Base-by-base conservation (phyloP, 2,113 vertebrate species). In the Nothocercus nigrocapillus region DNA sequence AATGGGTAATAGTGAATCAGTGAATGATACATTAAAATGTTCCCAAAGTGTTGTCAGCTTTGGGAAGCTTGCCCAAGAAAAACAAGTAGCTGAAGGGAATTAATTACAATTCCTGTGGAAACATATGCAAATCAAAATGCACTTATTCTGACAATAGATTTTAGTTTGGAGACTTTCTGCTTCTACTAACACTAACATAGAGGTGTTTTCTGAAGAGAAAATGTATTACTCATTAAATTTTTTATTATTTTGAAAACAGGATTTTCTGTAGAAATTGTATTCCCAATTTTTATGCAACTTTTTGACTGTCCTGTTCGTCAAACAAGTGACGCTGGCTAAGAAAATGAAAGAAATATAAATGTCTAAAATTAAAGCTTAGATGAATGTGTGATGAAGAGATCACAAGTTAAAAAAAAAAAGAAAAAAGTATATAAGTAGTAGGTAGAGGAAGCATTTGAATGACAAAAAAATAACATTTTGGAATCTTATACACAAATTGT, bases 391-490 rank as follows among this genome's bases (percentile, higher is more conserved):
- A 40, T 7, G 51, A 66, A 34, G 44, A 54, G 3, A 11, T 25
- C 5, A 19, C 3, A 49, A 22, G 38, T 13, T 40, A 13, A 4
- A 61, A 44, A 13, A 3, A 59, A 30, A n/a, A 36, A 81, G 34
- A 9, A 3, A 40, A 76, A 54, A 61, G 5, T 47, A 45, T n/a
- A 15, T 10, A 16, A n/a, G 22, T 63, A 69, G 9, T 11, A 69
- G 45, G 18, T 4, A 0, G 45, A 13, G 4, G 22, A 81, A 54
- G 34, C 4, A 11, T 1, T 59, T 25, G 18, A 74, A 73, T 58
- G 4, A 53, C 30, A 68, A 64, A 69, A 47, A 45, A 18, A 0
- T 0, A 61, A 0, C 2, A 22, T 34, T 69, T 8, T 22, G 13
- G 21, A 9, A 17, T 5, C 0, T 24, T 27, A 32, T 22, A 51